Evolutionary conservation across 2,113 vertebrate genomes (phyloP).

Genomic region (Nansenia antarctica): DNA sequence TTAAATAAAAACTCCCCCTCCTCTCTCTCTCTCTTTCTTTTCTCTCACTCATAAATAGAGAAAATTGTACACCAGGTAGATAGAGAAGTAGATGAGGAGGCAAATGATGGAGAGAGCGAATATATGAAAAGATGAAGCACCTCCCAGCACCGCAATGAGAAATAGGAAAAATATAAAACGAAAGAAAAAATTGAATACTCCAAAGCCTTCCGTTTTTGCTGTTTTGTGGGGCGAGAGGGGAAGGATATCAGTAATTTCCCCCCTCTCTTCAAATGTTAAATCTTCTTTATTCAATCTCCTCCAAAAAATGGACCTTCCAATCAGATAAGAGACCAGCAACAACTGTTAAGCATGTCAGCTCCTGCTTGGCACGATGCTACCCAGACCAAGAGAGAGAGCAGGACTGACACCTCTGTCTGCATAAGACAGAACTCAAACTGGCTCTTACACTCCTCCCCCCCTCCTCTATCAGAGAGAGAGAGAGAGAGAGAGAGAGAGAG

Average conservation of each 20-base stretch:
- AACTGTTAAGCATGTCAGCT: constrained; percentile 58
- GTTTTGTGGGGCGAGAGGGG: constrained; percentile 60
- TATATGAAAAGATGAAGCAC: constrained; percentile 80
- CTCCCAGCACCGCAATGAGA: constrained; percentile 81
- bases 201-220: constrained; percentile 82
- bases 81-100: constrained; percentile 82
- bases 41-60: constrained; percentile 73
- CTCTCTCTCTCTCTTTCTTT: constrained; percentile 52
- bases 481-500: constrained; percentile 27
- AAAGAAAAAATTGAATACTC: constrained; percentile 85
- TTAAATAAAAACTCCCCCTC: constrained; percentile 53
- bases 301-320: constrained; percentile 56
- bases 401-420: constrained; percentile 59
- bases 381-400: constrained; percentile 51
- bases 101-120: constrained; percentile 78
- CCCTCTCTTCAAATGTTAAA: constrained; percentile 61
- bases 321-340: constrained; percentile 59
- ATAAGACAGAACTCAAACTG: constrained; percentile 50
- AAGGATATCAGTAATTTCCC: constrained; percentile 58
- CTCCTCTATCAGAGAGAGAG: constrained; percentile 31
- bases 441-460: constrained; percentile 54
- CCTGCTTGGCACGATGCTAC: constrained; percentile 50
- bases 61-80: constrained; percentile 80
- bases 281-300: constrained; percentile 58
- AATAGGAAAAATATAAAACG: constrained; percentile 83